A percentile compares a stretch with the other conserved stretches of the same genome.
These are phyloP conservation scores for Apotomis capreana DNA, from an alignment of 2,888 invertebrate genomes.

Conservation along the genomic window DNA sequence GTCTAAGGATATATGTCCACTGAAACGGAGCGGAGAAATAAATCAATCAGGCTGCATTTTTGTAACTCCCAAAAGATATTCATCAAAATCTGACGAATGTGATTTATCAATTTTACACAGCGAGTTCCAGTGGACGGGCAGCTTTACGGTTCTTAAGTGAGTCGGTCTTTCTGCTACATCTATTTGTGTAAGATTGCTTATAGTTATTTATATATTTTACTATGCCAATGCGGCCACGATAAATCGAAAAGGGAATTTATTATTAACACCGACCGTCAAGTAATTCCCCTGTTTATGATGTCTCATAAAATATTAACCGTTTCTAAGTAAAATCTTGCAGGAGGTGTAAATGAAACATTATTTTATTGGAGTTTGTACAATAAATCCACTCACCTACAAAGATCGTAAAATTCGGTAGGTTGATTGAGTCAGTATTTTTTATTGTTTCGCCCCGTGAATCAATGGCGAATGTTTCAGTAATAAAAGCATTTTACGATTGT, in stretches of 20 bases:
- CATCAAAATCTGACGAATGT: too few species aligned
- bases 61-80: too few species aligned
- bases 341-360: conserved; percentile 77
- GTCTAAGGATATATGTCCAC: too few species aligned
- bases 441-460: conserved; percentile 81
- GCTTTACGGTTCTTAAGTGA: too few species aligned
- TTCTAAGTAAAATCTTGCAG: conserved; percentile 55
- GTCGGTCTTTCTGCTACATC: too few species aligned
- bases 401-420: conserved; percentile 77
- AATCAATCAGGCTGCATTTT: too few species aligned
- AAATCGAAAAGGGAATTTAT: conserved; percentile 27
- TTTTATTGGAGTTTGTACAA: conserved; percentile 70
- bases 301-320: conserved; percentile 51
- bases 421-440: conserved; percentile 84
- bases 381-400: conserved; percentile 78
- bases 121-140: too few species aligned
- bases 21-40: too few species aligned
- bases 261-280: conserved; percentile 30
- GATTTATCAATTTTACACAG: too few species aligned
- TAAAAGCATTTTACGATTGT: conserved; percentile 82
- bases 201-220: too few species aligned
- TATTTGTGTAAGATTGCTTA: too few species aligned
- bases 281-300: conserved; percentile 44
- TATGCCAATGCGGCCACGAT: not conserved
- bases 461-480: conserved; percentile 81